These are phyloP conservation scores for Nineta flava DNA, from an alignment of 2,888 invertebrate genomes.

Conservation along the genomic window DNA sequence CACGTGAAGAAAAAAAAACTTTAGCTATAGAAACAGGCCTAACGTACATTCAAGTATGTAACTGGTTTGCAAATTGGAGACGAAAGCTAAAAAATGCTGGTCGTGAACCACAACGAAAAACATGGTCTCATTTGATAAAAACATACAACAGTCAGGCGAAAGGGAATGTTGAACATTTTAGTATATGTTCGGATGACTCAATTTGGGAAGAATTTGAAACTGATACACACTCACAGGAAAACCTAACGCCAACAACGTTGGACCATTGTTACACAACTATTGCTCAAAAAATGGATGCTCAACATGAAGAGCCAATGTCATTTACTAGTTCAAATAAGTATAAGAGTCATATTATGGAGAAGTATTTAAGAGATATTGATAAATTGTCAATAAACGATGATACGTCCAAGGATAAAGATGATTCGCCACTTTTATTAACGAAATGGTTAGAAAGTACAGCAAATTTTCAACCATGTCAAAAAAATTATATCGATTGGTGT, in stretches of 20 bases:
- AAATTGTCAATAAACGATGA: conserved; percentile 12
- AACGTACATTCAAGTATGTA: conserved; percentile 63
- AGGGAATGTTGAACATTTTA: conserved; percentile 66
- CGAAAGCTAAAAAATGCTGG: conserved; percentile 62
- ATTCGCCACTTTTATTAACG: conserved; percentile 42
- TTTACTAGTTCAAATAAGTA: conserved; percentile 30
- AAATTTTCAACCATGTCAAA: conserved; percentile 54
- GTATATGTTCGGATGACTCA: conserved; percentile 62
- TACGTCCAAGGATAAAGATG: conserved; percentile 9
- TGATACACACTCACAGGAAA: conserved; percentile 8
- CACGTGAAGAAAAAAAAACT: conserved; percentile 58
- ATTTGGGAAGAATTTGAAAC: conserved; percentile 56
- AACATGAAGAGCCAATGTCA: conserved; percentile 16
- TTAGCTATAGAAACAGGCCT: conserved; percentile 57
- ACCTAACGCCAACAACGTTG: conserved; percentile 8
- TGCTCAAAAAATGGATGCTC: conserved; percentile 10
- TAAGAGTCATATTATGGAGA: conserved; percentile 42
- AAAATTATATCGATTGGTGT: conserved; percentile 52
- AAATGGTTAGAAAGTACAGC: conserved; percentile 65
- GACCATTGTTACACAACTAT: conserved; percentile 23
- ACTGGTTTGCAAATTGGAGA: conserved; percentile 76
- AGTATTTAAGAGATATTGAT: conserved; percentile 31
- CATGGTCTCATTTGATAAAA: conserved; percentile 58
- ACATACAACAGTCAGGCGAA: conserved; percentile 57
- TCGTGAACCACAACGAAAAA: conserved; percentile 46